A percentile compares a stretch with the other conserved stretches of the same genome.
These are phyloP conservation scores for Cheilosia scutellata DNA, from an alignment of 2,888 invertebrate species.

Conservation along the genomic window DNA sequence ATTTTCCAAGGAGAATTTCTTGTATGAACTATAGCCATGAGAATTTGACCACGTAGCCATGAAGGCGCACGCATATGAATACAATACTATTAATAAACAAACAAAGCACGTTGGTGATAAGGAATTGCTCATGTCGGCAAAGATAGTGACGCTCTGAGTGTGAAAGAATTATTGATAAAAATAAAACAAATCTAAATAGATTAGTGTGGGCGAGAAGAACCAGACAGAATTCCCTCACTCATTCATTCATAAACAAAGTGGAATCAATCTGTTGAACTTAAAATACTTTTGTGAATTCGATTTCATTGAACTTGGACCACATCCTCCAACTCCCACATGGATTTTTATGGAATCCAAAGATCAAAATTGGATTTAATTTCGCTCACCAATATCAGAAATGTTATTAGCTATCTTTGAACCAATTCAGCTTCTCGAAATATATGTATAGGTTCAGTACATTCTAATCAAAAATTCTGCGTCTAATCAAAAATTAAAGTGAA, in stretches of 20 bases:
- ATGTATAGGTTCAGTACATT: too few relatives aligned
- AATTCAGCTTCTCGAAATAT: too few relatives aligned
- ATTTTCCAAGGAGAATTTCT: too few relatives aligned
- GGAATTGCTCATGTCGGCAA: neutral
- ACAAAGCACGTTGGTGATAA: neutral
- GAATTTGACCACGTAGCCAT: neutral
- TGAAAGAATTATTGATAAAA: neutral
- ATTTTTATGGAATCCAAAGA: neutral
- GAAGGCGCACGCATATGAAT: neutral
- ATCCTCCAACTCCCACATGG: neutral
- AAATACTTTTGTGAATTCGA: neutral
- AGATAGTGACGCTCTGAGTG: neutral
- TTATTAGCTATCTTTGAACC: too few relatives aligned
- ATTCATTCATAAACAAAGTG: neutral
- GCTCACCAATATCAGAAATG: too few relatives aligned
- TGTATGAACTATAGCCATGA: too few relatives aligned
- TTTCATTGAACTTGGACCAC: neutral
- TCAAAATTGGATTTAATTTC: neutral
- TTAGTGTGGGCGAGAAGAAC: neutral
- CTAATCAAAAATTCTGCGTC: too few relatives aligned
- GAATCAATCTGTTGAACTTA: neutral
- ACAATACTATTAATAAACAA: neutral
- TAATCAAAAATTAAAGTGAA: too few relatives aligned
- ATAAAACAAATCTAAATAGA: neutral
- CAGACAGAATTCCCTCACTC: too few relatives aligned